phyloP scores from a whole-genome alignment of 2,113 vertebrate species.

The Rana temporaria region DNA sequence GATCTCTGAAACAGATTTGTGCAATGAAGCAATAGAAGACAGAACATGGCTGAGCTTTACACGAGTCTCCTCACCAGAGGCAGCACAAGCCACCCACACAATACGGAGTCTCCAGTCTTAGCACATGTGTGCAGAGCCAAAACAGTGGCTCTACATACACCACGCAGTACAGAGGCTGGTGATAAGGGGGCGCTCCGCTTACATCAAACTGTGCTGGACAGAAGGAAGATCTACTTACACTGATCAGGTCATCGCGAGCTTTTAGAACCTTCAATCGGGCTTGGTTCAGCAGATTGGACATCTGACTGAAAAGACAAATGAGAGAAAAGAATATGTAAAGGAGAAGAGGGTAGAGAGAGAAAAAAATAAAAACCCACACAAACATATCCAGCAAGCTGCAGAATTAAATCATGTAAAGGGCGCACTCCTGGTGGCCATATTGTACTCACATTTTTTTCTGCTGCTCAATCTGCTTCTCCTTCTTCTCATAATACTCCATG shows the following conservation, averaged over 20 bases:
- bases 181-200: no score
- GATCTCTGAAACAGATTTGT: no score
- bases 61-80: no score
- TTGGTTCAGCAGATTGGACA: conserved; percentile 99
- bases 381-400: background rate
- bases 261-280: conserved; percentile 95
- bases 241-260: conserved; percentile 95
- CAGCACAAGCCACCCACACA: no score
- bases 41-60: no score
- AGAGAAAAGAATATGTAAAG: background rate
- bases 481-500: conserved; percentile 99
- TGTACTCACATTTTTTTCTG: conserved; percentile 96
- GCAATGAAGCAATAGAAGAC: no score
- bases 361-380: background rate
- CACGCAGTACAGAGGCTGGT: no score
- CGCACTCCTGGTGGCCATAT: background rate
- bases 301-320: conserved; percentile 77
- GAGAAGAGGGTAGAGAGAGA: background rate
- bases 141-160: no score
- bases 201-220: background rate
- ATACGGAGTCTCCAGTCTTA: no score
- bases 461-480: conserved; percentile 98
- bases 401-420: background rate
- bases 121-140: no score
- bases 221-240: conserved; percentile 74